Conservation (phyloP, 2,888 invertebrate species). For the Lepidocyrtoides sp. region DNA sequence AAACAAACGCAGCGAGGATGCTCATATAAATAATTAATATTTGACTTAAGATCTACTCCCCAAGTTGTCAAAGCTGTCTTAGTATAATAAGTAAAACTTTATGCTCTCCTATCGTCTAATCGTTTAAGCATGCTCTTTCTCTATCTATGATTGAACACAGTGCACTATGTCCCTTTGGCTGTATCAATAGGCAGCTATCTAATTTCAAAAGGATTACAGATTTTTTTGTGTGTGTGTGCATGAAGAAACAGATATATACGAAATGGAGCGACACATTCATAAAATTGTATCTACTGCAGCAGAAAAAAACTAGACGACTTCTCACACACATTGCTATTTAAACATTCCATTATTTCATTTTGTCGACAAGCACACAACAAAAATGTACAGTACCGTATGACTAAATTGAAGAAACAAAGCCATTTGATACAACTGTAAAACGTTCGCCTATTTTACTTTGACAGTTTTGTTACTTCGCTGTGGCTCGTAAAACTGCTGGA, state of each 20-base stretch:
- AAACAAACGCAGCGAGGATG: too few species aligned
- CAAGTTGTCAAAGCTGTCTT: too few species aligned
- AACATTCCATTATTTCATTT: background rate
- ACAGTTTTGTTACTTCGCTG: constrained; percentile 65
- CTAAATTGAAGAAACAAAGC: constrained; percentile 3
- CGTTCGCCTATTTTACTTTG: constrained; percentile 36
- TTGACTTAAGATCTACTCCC: too few species aligned
- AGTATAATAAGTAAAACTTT: too few species aligned
- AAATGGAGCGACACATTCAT: background rate
- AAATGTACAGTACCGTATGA: background rate
- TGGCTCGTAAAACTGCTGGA: constrained; percentile 69
- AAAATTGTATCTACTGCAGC: background rate
- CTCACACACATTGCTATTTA: background rate
- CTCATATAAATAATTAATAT: too few species aligned
- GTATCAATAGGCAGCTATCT: too few species aligned
- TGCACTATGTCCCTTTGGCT: too few species aligned
- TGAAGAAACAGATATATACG: background rate
- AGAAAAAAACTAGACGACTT: background rate
- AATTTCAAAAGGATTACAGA: background rate
- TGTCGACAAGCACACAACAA: constrained; percentile 9
- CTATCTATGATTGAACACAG: too few species aligned
- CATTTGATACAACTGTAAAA: constrained; percentile 49
- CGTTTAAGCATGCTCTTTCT: too few species aligned
- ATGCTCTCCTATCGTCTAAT: too few species aligned
- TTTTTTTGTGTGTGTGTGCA: background rate